Conservation (phyloP, 2,113 vertebrate genomes). For the Nyctibius bracteatus region DNA sequence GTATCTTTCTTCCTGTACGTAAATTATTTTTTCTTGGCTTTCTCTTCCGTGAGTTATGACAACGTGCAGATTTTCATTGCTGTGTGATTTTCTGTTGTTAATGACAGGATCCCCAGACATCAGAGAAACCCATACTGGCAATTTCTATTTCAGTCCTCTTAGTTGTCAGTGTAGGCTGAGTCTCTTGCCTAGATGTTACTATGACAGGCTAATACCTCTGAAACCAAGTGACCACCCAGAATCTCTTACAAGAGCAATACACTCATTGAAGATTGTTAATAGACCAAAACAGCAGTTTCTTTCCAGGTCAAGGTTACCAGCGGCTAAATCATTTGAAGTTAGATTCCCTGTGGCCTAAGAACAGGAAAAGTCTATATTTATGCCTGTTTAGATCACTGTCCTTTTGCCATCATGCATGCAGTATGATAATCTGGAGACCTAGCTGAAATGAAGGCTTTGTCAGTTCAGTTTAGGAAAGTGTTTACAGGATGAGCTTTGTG, state of each 20-base stretch:
- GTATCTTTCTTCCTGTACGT: neutral
- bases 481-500: neutral
- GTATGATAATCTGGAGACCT: neutral
- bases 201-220: neutral
- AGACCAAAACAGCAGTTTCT: neutral
- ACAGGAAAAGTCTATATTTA: neutral
- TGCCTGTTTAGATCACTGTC: neutral
- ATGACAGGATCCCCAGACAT: neutral
- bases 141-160: neutral
- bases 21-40: neutral
- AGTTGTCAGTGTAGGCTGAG: neutral
- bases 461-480: neutral
- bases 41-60: neutral
- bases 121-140: neutral
- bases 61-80: neutral
- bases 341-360: neutral
- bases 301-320: neutral
- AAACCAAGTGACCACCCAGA: neutral
- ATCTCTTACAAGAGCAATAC: neutral
- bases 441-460: neutral
- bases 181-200: neutral
- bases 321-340: neutral
- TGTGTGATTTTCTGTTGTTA: neutral
- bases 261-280: neutral
- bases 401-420: neutral